phyloP scores from a whole-genome alignment of 2,113 vertebrate species.

The Myrmecobius fasciatus region DNA sequence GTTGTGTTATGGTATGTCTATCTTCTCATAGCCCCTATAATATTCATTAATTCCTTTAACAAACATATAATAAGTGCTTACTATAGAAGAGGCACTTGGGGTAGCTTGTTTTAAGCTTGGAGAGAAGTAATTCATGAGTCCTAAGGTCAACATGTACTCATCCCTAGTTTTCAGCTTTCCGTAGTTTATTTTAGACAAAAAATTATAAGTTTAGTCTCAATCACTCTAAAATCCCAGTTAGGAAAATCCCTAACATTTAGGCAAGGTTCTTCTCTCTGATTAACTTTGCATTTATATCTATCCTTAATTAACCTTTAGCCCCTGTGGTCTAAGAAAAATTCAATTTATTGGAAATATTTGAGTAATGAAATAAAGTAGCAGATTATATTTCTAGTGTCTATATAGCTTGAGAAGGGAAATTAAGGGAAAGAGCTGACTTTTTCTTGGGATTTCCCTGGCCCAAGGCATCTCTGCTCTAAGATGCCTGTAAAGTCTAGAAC shows the following conservation, averaged over 20 bases:
- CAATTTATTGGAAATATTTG: not conserved
- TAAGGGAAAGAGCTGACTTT: not conserved
- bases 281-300: not conserved
- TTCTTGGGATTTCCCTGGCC: not conserved
- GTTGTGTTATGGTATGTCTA: not conserved
- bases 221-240: not conserved
- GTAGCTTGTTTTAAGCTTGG: not conserved
- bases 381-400: not conserved
- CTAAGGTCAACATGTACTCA: not conserved
- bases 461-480: not conserved
- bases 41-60: not conserved
- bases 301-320: not conserved
- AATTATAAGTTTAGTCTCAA: not conserved
- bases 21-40: not conserved
- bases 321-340: not conserved
- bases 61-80: not conserved
- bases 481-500: no score
- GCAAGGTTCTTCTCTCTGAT: not conserved
- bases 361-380: not conserved
- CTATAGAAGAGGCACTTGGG: not conserved
- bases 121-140: not conserved
- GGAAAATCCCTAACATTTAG: not conserved
- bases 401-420: not conserved
- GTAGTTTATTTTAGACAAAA: not conserved
- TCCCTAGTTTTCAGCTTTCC: no score